Base-by-base conservation (phyloP, 2,797 vertebrate species). In the Neomorphus geoffroyi region DNA sequence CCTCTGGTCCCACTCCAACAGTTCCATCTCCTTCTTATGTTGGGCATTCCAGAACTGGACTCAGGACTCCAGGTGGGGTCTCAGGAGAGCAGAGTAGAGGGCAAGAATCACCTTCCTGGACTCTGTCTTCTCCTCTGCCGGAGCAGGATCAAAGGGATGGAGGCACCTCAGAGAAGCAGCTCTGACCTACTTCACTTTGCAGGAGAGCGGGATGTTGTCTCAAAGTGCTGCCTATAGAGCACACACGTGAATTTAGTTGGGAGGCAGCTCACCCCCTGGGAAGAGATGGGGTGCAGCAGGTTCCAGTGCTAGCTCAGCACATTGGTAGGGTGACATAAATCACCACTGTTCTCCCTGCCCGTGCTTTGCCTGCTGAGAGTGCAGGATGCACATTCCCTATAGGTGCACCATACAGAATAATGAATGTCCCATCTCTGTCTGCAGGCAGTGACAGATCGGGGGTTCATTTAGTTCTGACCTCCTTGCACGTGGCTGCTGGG, bases 321-420 rank as follows among this genome's bases (percentile, higher is more conserved):
- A 0, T 26, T 64, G 85, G 35, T 46, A 81, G 39, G 2, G 0
- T 3, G 14, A 27, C 70, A 90, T 65, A 88, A 93, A 94, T 96
- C 93, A 90, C 60, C 0, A 0, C 27, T 30, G 53, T 39, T 46
- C 30, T 60, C 45, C 62, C 30, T 61, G 57, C 53, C 23, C 4
- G 0, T 50, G 69, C 64, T 82, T 17, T 7, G 32, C 17, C 56
- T 66, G 58, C 85, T 56, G 86, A 46, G 51, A 50, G 73, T 2
- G 1, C 39, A 33, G 69, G 41, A 71, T 16, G 7, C 8, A 1
- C 2, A 0, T 26, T 71, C 60, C 53, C 79, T 13, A 11, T 1
- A 6, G 53, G 57, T 61, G 78, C 6, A 23, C 13, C 33, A 15
- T 0, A 1, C 0, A 0, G 7, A 54, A 37, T 87, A 71, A 95